These are phyloP conservation scores for Drosophila parvula DNA, from an alignment of 1,140 invertebrate species.

Conservation along the genomic window DNA sequence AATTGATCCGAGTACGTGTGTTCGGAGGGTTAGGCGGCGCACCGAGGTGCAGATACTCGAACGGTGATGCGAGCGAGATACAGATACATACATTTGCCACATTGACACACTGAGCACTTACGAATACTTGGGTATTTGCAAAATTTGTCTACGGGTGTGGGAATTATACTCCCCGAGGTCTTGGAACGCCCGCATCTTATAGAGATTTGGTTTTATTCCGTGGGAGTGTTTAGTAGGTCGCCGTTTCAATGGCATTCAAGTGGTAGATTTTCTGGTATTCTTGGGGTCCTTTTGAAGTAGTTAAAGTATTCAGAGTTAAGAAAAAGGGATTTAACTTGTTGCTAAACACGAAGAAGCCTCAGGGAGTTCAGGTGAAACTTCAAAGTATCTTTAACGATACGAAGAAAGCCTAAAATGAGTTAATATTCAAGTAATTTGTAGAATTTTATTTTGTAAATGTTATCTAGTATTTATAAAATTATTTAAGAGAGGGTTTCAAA, in stretches of 20 bases:
- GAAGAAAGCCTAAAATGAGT: background rate
- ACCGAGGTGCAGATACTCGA: conserved; percentile 18
- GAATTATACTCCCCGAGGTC: conserved; percentile 35
- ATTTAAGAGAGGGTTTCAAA: background rate
- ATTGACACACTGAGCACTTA: conserved; percentile 67
- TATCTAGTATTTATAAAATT: background rate
- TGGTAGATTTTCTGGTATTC: conserved; percentile 40
- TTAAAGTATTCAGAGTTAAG: conserved; percentile 24
- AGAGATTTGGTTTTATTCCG: conserved; percentile 28
- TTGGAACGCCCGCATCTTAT: conserved; percentile 39
- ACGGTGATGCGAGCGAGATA: conserved; percentile 7
- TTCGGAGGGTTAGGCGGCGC: conserved; percentile 22
- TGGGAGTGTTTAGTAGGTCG: conserved; percentile 35
- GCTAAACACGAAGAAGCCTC: background rate
- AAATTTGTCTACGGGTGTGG: conserved; percentile 50
- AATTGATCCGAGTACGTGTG: conserved; percentile 65
- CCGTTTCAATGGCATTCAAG: conserved; percentile 18
- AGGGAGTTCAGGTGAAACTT: background rate
- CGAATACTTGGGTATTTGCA: conserved; percentile 43
- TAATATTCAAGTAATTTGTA: background rate
- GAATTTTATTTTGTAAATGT: background rate
- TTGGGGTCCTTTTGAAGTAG: conserved; percentile 10
- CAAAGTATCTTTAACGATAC: background rate
- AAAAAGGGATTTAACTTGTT: conserved; percentile 16
- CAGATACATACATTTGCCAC: conserved; percentile 60